These are phyloP conservation scores for Syrista parreyssii DNA, from an alignment of 2,888 invertebrate species.

Conservation along the genomic window DNA sequence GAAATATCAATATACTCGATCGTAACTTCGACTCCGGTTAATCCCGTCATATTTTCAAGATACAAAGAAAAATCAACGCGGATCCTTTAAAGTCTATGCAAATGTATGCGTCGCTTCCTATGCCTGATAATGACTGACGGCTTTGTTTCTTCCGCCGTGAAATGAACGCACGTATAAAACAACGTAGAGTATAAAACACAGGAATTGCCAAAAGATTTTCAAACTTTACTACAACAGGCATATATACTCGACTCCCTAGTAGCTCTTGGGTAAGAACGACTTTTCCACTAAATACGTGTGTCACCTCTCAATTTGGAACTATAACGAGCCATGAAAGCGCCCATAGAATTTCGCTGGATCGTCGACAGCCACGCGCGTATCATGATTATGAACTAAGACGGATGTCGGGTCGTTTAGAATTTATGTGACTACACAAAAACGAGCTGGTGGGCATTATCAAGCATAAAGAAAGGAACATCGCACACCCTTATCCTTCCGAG, in stretches of 20 bases:
- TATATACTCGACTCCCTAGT: background rate
- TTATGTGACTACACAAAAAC: background rate
- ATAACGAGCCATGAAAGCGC: background rate
- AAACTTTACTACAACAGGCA: background rate
- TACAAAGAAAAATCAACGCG: background rate
- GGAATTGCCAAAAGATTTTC: background rate
- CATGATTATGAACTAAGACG: background rate
- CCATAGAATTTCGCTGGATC: background rate
- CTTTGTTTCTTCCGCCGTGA: background rate
- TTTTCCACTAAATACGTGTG: background rate
- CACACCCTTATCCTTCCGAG: background rate
- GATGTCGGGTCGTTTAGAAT: background rate
- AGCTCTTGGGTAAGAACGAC: background rate
- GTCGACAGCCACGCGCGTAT: background rate
- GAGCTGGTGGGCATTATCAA: background rate
- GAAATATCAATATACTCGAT: background rate
- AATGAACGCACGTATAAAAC: background rate
- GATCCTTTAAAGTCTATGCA: background rate
- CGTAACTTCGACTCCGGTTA: background rate
- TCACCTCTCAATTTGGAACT: background rate
- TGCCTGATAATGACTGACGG: background rate
- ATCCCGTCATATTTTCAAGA: background rate
- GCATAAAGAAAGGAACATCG: background rate
- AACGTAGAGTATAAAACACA: background rate
- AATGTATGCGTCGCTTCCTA: background rate